Percentiles rank a stretch among this genome's conserved stretches.
Evolutionary conservation across 2,888 invertebrate genomes (phyloP).

Genomic region (Thysanoteuthis rhombus): DNA sequence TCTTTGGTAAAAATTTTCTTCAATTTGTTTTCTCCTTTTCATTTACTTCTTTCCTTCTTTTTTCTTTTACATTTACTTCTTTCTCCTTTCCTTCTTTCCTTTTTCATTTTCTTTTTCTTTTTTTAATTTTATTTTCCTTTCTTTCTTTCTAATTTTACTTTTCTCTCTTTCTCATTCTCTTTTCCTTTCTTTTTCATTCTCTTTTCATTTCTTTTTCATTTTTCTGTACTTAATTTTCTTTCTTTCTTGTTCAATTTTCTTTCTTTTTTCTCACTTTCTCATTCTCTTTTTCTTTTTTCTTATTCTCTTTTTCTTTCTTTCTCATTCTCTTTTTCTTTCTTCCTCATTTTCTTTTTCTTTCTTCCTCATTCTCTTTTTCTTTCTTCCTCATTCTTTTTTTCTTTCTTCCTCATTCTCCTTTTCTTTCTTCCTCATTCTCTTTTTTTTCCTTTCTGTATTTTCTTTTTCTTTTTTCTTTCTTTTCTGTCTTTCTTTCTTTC

Average conservation of each 20-base stretch:
- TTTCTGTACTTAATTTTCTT: too few species aligned
- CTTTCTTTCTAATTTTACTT: too few species aligned
- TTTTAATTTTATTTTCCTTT: too few species aligned
- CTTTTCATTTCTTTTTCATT: too few species aligned
- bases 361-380: background rate
- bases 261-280: too few species aligned
- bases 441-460: background rate
- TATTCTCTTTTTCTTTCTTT: too few species aligned
- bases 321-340: background rate
- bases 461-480: background rate
- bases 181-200: too few species aligned
- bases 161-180: too few species aligned
- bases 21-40: background rate
- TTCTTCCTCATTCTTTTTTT: background rate
- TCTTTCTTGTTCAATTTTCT: too few species aligned
- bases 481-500: background rate
- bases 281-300: too few species aligned
- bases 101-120: too few species aligned
- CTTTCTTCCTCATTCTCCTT: background rate
- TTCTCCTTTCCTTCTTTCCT: background rate
- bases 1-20: background rate
- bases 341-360: background rate
- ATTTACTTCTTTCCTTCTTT: background rate
- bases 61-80: background rate
- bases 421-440: background rate